Evolutionary conservation across 2,797 vertebrate species (phyloP).

Genomic region (Cynodonichthys magdalenae): DNA sequence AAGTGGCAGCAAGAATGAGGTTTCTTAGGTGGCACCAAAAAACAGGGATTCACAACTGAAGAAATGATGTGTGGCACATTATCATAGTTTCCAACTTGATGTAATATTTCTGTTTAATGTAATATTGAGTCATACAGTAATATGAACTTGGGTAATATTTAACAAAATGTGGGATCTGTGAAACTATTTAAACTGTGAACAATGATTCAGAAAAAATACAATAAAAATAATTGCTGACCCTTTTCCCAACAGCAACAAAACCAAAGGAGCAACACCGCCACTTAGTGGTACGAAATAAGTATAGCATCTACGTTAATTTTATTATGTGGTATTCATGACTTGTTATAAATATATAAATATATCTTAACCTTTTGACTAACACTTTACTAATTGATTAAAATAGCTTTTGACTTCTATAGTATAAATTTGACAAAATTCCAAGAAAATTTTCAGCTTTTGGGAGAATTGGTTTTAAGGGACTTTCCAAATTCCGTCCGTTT

Average conservation of each 20-base stretch:
- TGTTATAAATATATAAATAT: too few species aligned
- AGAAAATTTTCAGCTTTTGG: too few species aligned
- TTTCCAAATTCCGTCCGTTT: too few species aligned
- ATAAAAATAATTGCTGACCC: not conserved
- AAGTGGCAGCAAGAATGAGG: not conserved
- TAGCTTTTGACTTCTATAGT: too few species aligned
- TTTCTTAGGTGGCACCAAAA: conserved; percentile 14
- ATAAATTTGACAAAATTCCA: too few species aligned
- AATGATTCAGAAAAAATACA: too few species aligned
- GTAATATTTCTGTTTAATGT: conserved; percentile 1
- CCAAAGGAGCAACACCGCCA: not conserved
- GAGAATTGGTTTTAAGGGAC: too few species aligned
- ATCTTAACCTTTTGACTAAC: too few species aligned
- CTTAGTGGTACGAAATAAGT: not conserved
- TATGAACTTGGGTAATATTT: not conserved
- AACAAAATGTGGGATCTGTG: not conserved
- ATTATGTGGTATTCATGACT: not conserved
- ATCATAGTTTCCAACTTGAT: conserved; percentile 23
- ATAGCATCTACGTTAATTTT: not conserved
- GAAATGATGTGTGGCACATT: conserved; percentile 9
- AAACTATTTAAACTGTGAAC: not conserved
- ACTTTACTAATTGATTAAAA: too few species aligned
- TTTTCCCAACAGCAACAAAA: not conserved
- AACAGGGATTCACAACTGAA: conserved; percentile 17
- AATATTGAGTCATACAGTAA: not conserved